These are phyloP conservation scores for Bombyx mandarina DNA, from an alignment of 1,140 invertebrate species.

Conservation along the genomic window DNA sequence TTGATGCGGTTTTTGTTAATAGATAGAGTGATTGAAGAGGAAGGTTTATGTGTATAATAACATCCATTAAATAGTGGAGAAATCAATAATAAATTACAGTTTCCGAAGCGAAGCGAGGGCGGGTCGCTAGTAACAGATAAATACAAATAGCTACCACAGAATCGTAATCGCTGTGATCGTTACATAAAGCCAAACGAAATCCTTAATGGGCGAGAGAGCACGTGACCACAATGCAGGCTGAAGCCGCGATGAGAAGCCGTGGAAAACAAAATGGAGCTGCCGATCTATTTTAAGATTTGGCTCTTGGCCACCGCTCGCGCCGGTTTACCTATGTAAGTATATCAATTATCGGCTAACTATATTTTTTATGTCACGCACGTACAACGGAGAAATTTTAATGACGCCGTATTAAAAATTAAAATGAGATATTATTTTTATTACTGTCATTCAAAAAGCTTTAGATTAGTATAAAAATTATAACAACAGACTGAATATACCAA, in stretches of 20 bases:
- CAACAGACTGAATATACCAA: no score
- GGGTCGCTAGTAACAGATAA: no score
- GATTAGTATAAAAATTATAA: no score
- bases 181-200: constrained; percentile 13
- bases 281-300: constrained; percentile 48
- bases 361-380: constrained; percentile 24
- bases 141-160: no score
- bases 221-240: constrained; percentile 45
- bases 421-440: no score
- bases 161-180: no score
- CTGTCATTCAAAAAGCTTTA: background rate
- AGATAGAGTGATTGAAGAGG: no score
- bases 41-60: no score
- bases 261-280: constrained; percentile 37
- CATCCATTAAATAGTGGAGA: no score
- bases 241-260: constrained; percentile 21
- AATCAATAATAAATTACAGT: no score
- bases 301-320: constrained; percentile 37
- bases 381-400: constrained; percentile 20
- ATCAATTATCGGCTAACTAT: constrained; percentile 38
- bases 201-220: constrained; percentile 22
- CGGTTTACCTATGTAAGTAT: constrained; percentile 44
- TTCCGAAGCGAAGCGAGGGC: no score
- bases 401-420: background rate
- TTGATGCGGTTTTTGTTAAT: no score